Evolutionary conservation across 1,140 invertebrate genomes (phyloP).

Genomic region (Brachionus paranguensis): DNA sequence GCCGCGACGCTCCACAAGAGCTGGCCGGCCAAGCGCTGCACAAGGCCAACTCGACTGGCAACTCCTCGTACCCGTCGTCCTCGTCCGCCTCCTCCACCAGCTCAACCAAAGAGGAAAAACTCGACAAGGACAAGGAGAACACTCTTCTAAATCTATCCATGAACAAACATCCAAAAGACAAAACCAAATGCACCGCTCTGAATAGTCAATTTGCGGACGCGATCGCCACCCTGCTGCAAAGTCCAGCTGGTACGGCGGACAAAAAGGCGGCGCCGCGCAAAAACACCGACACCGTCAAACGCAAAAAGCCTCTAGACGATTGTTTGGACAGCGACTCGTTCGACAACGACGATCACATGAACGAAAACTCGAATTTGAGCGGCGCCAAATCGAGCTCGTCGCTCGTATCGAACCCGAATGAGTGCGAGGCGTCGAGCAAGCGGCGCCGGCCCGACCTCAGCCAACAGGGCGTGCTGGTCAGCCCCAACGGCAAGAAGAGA

Average conservation of each 20-base stretch:
- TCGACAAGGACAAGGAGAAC: conserved; percentile 20
- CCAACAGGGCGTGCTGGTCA: conserved; percentile 33
- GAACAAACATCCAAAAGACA: neutral
- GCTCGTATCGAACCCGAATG: neutral
- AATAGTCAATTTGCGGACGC: conserved; percentile 13
- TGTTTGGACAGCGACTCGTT: neutral
- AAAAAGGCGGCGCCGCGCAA: too few relatives aligned
- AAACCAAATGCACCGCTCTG: neutral
- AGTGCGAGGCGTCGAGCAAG: neutral
- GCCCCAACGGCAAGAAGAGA: conserved; percentile 63
- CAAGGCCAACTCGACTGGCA: neutral
- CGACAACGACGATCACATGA: neutral
- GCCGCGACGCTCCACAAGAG: neutral
- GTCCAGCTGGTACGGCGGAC: neutral
- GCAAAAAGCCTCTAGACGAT: neutral
- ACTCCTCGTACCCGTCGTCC: neutral
- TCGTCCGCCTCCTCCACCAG: neutral
- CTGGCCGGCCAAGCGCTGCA: neutral
- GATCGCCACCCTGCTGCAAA: neutral
- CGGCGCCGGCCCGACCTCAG: conserved; percentile 17
- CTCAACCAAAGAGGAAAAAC: conserved; percentile 5
- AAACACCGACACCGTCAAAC: neutral
- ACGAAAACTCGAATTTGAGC: neutral
- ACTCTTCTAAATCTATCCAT: neutral
- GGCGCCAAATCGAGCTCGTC: too few relatives aligned